Evolutionary conservation across 1,140 invertebrate genomes (phyloP).

Genomic region (Neelides sp.): DNA sequence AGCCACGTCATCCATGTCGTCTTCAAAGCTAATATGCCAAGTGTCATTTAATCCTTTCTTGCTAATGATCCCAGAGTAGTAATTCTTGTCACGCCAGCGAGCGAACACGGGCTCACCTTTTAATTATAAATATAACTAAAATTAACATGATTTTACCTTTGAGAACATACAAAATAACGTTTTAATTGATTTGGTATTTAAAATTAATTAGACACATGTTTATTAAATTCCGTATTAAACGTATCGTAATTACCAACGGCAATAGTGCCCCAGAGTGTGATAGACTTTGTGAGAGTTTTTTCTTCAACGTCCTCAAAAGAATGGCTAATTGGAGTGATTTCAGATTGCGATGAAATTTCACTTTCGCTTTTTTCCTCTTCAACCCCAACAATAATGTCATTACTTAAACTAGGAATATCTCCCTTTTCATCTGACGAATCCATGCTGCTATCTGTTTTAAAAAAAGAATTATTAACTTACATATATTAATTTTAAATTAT

Average conservation of each 20-base stretch:
- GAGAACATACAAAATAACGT: background rate
- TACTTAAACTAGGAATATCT: background rate
- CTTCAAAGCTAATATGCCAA: constrained; percentile 20
- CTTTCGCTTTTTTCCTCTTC: too few species aligned
- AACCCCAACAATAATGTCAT: background rate
- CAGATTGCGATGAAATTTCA: too few species aligned
- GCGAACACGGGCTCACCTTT: constrained; percentile 22
- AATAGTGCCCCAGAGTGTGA: constrained; percentile 10
- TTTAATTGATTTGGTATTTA: background rate
- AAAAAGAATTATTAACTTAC: background rate
- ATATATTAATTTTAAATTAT: background rate
- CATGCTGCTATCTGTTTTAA: background rate
- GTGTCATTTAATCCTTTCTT: constrained; percentile 21
- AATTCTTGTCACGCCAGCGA: constrained; percentile 28
- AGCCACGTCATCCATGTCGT: constrained; percentile 18
- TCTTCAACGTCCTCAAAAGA: background rate
- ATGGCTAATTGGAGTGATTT: background rate
- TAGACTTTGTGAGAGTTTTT: background rate
- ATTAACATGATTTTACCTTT: background rate
- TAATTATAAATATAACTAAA: background rate
- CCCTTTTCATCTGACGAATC: background rate
- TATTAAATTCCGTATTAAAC: background rate
- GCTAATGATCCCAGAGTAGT: constrained; percentile 24
- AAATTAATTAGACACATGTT: background rate
- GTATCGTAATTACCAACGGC: constrained; percentile 6